A percentile compares a stretch with the other conserved stretches of the same genome.
Conservation (phyloP, 2,888 invertebrate genomes). For the Physocephala rufipes region DNA sequence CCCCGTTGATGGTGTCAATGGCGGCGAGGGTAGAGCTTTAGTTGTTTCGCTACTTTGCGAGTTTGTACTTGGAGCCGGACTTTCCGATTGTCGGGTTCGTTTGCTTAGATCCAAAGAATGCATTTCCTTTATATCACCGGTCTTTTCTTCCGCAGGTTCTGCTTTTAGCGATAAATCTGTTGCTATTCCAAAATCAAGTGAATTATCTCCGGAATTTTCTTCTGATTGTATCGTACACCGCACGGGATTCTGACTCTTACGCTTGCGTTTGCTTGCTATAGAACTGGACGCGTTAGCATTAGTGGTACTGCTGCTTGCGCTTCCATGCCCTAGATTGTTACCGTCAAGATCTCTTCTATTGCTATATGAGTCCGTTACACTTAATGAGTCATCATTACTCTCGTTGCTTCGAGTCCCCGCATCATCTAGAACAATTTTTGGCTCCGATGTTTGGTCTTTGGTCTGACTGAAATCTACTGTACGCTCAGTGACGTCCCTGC, state of each 20-base stretch:
- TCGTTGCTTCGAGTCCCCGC: constrained; percentile 60
- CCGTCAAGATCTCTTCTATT: constrained; percentile 63
- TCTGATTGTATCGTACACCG: constrained; percentile 72
- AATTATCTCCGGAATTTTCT: constrained; percentile 62
- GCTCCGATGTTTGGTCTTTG: constrained; percentile 66
- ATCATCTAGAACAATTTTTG: constrained; percentile 41
- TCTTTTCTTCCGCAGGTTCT: constrained; percentile 38
- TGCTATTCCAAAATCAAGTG: constrained; percentile 61
- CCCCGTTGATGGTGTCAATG: constrained; percentile 58
- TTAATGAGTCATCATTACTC: constrained; percentile 73
- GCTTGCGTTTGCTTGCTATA: constrained; percentile 77
- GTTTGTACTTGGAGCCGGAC: constrained; percentile 45
- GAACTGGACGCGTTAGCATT: constrained; percentile 43
- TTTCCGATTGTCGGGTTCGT: constrained; percentile 49
- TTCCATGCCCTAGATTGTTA: constrained; percentile 27
- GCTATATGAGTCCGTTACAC: constrained; percentile 69
- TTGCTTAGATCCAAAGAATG: constrained; percentile 52
- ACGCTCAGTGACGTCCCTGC: constrained; percentile 56
- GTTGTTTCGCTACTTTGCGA: constrained; percentile 54
- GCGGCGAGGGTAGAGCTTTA: constrained; percentile 63
- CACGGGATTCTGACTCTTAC: constrained; percentile 89
- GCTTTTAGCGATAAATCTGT: constrained; percentile 62
- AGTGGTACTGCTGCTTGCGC: constrained; percentile 41
- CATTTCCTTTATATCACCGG: constrained; percentile 37
- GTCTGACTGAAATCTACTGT: constrained; percentile 67